Conservation (phyloP, 1,140 invertebrate species). For the Andricus grossulariae region DNA sequence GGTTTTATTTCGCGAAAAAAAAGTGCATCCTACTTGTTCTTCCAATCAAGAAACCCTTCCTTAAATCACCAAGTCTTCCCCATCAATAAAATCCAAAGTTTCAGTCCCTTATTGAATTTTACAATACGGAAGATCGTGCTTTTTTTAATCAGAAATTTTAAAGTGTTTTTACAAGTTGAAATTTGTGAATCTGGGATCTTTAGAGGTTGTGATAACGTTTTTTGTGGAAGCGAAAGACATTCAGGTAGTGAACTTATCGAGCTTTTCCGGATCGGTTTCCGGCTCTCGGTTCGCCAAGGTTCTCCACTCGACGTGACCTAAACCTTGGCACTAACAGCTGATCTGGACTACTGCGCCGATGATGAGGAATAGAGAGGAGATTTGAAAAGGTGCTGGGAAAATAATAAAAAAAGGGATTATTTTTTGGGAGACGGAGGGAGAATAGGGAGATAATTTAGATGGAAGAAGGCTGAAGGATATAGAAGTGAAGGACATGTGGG, state of each 20-base stretch:
- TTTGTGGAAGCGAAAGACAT: too few relatives aligned
- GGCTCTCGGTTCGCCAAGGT: neutral
- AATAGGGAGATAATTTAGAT: neutral
- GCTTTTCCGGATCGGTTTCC: neutral
- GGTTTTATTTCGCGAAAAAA: neutral
- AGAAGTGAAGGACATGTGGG: conserved; percentile 15
- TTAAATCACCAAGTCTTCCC: neutral
- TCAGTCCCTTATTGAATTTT: neutral
- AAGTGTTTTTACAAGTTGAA: too few relatives aligned
- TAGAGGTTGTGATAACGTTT: too few relatives aligned
- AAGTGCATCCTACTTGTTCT: neutral
- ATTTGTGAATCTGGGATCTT: too few relatives aligned
- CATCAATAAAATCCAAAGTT: neutral
- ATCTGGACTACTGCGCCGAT: neutral
- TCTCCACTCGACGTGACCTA: conserved; percentile 2
- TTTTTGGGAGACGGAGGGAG: neutral
- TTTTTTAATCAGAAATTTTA: too few relatives aligned
- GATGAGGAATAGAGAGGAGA: neutral
- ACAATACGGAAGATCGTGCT: too few relatives aligned
- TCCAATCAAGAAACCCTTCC: neutral
- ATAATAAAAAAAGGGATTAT: neutral
- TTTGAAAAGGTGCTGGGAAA: too few relatives aligned
- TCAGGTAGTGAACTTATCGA: too few relatives aligned
- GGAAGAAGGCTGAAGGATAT: neutral
- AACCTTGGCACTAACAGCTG: conserved; percentile 13